Percentiles rank a stretch among this genome's conserved stretches.
Conservation (phyloP, 2,797 vertebrate genomes). For the Gambelia wislizenii region DNA sequence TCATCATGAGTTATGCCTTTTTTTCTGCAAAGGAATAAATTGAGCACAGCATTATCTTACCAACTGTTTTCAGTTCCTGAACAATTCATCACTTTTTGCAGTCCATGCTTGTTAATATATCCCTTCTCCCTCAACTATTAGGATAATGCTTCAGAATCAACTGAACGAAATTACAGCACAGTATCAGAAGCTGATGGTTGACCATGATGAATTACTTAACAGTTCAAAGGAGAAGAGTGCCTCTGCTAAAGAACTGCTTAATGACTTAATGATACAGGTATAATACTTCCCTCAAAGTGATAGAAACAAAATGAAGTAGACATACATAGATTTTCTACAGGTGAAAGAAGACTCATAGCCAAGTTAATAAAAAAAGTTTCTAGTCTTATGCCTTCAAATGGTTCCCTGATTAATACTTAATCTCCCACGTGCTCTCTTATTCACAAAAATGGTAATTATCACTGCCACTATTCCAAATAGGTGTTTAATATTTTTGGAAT, state of each 20-base stretch:
- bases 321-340: background rate
- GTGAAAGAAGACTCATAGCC: background rate
- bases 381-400: background rate
- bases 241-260: constrained; percentile 9
- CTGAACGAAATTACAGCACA: background rate
- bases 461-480: background rate
- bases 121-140: constrained; percentile 45
- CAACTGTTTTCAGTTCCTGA: background rate
- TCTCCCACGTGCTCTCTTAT: background rate
- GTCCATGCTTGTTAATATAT: background rate
- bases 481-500: background rate
- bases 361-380: background rate
- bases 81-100: background rate
- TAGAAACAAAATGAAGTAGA: background rate
- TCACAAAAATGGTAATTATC: background rate
- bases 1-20: background rate
- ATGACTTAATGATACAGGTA: constrained; percentile 64
- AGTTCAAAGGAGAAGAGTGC: background rate
- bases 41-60: background rate
- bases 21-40: background rate
- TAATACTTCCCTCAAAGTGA: background rate
- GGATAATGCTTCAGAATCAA: constrained; percentile 61
- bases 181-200: background rate
- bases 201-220: background rate
- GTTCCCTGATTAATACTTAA: background rate